These are phyloP conservation scores for Otus scops DNA, from an alignment of 2,797 vertebrate species.

Conservation along the genomic window DNA sequence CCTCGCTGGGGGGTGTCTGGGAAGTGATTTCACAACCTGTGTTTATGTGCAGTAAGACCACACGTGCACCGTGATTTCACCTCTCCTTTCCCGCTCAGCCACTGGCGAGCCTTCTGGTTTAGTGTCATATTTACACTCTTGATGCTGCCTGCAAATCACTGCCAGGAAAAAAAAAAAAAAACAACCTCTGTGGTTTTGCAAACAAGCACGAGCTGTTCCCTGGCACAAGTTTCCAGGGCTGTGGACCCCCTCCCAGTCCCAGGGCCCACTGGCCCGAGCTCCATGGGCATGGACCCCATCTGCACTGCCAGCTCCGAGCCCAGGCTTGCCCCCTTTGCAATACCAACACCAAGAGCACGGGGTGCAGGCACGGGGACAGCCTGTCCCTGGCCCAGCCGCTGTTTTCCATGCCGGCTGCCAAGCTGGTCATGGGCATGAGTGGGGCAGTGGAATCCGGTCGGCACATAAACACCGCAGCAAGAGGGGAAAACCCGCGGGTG, in stretches of 20 bases:
- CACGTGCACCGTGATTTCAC: background rate
- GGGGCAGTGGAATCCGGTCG: accelerated
- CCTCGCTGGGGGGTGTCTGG: accelerated
- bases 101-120: background rate
- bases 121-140: background rate
- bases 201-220: background rate
- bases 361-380: background rate
- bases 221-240: background rate
- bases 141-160: background rate
- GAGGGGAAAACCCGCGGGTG: background rate
- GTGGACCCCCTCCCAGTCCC: background rate
- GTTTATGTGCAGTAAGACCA: background rate
- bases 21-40: background rate
- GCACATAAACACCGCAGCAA: background rate
- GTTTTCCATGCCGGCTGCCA: background rate
- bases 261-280: background rate
- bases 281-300: accelerated
- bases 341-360: background rate
- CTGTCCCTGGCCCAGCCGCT: background rate
- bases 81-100: background rate
- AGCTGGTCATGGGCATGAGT: accelerated
- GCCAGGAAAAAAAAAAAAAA: background rate
- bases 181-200: background rate
- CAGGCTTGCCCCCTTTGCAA: accelerated
- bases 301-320: background rate